phyloP scores from a whole-genome alignment of 2,797 vertebrate species.

The Bovichtus variegatus region DNA sequence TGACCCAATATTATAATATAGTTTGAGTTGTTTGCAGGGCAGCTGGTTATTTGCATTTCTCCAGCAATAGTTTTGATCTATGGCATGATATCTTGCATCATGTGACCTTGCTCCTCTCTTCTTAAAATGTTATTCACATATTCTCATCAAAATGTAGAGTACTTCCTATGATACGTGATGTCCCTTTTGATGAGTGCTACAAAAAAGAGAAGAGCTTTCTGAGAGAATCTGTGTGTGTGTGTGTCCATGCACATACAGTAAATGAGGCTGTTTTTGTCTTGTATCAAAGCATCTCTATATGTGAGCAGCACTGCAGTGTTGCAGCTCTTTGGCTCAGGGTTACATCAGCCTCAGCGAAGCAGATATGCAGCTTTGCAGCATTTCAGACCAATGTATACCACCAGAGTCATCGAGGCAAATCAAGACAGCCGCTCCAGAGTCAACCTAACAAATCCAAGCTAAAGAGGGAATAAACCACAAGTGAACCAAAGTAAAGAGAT shows the following conservation, averaged over 20 bases:
- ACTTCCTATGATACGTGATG: slow-evolving; percentile 30
- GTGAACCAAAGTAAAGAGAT: slow-evolving; percentile 27
- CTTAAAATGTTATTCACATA: slow-evolving; percentile 14
- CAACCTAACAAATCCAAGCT: slow-evolving; percentile 33
- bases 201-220: slow-evolving; percentile 37
- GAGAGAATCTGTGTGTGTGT: slow-evolving; percentile 26
- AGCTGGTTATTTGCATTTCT: slow-evolving; percentile 26
- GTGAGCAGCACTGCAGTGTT: slow-evolving; percentile 60
- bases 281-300: slow-evolving; percentile 56
- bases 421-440: slow-evolving; percentile 12
- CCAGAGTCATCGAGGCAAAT: slow-evolving; percentile 33
- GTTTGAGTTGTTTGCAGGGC: background rate
- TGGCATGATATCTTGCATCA: slow-evolving; percentile 28
- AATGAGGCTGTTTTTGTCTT: slow-evolving; percentile 39
- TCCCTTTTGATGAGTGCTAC: slow-evolving; percentile 51
- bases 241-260: slow-evolving; percentile 33
- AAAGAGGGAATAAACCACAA: slow-evolving; percentile 32
- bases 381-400: slow-evolving; percentile 15
- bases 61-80: slow-evolving; percentile 19
- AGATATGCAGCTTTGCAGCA: slow-evolving; percentile 45
- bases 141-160: slow-evolving; percentile 47
- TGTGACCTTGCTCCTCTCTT: slow-evolving; percentile 20
- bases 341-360: slow-evolving; percentile 71
- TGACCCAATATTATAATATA: background rate
- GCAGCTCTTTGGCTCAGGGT: slow-evolving; percentile 73